phyloP scores from a whole-genome alignment of 53 echinoderm and acorn worm species.

The Temnopleurus reevesii region DNA sequence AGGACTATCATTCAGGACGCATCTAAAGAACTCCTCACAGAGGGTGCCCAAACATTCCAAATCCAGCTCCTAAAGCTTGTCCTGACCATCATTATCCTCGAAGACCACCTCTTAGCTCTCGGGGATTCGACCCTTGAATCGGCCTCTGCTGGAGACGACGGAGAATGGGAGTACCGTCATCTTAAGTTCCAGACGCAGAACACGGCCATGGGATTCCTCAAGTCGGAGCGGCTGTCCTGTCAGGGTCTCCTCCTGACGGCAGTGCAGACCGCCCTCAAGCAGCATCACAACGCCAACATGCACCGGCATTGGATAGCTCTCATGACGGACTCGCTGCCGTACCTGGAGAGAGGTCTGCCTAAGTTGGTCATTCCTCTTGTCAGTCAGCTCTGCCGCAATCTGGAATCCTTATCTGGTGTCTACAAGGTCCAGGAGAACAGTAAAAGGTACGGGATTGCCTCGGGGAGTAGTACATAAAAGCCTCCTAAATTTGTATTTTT shows the following conservation, averaged over 20 bases:
- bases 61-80: slow-evolving; percentile 89
- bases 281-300: slow-evolving; percentile 94
- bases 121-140: slow-evolving; percentile 74
- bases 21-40: slow-evolving; percentile 67
- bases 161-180: slow-evolving; percentile 89
- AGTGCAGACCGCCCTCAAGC: slow-evolving; percentile 85
- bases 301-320: slow-evolving; percentile 94
- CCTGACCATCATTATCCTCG: slow-evolving; percentile 89
- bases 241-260: slow-evolving; percentile 90
- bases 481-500: no score
- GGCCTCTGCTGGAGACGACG: slow-evolving; percentile 48
- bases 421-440: slow-evolving; percentile 70
- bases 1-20: slow-evolving; percentile 82
- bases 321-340: slow-evolving; percentile 88
- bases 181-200: slow-evolving; percentile 89
- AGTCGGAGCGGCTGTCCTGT: slow-evolving; percentile 82
- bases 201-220: slow-evolving; percentile 75
- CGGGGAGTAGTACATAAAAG: no score
- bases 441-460: slow-evolving; percentile 14
- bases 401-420: slow-evolving; percentile 82
- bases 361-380: slow-evolving; percentile 85
- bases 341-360: slow-evolving; percentile 85
- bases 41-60: slow-evolving; percentile 95
- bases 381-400: slow-evolving; percentile 89
- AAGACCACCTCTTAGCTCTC: slow-evolving; percentile 90